Conservation (phyloP, 2,113 vertebrate genomes). For the Tringa solitaria region DNA sequence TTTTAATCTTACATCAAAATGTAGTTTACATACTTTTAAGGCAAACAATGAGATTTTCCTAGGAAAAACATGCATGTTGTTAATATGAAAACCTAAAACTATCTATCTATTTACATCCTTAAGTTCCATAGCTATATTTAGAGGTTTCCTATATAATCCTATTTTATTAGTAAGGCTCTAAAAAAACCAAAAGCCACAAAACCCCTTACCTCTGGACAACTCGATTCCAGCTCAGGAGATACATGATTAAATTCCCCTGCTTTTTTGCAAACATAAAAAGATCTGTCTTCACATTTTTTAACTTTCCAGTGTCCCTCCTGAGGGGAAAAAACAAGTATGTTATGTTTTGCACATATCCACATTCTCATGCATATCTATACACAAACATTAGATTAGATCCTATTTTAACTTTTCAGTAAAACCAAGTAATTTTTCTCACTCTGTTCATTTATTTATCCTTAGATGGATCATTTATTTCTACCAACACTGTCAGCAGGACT, state of each 20-base stretch:
- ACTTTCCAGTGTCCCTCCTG: conserved; percentile 86
- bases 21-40: neutral
- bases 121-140: neutral
- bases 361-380: neutral
- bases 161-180: neutral
- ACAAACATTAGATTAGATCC: neutral
- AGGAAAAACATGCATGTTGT: neutral
- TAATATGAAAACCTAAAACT: neutral
- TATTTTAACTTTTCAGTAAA: neutral
- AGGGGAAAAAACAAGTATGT: neutral
- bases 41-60: neutral
- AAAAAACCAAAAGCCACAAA: neutral
- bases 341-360: neutral
- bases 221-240: conserved; percentile 57
- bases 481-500: neutral
- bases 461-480: neutral
- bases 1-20: neutral
- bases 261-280: conserved; percentile 82
- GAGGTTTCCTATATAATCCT: neutral
- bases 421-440: neutral
- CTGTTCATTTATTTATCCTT: neutral
- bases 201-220: conserved; percentile 82
- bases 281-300: conserved; percentile 78
- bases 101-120: neutral
- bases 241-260: conserved; percentile 55